Evolutionary conservation across 2,113 vertebrate genomes (phyloP).

Genomic region (Merops nubicus): DNA sequence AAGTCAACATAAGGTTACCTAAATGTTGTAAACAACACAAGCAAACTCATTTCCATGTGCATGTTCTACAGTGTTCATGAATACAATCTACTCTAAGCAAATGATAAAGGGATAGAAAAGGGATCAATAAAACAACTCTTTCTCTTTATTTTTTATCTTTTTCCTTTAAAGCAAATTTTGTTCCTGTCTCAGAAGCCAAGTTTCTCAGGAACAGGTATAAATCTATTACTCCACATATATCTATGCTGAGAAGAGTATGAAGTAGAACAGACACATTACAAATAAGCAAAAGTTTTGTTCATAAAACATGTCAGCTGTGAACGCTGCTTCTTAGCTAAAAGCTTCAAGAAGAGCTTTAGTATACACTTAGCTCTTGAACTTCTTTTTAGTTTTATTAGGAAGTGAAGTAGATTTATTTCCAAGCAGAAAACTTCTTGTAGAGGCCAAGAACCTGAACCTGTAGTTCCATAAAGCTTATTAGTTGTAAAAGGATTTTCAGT

Average conservation of each 20-base stretch:
- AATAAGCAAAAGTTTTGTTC: neutral
- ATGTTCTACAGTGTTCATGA: neutral
- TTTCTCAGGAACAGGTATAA: slow-evolving; percentile 2
- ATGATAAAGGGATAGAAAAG: neutral
- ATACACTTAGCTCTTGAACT: neutral
- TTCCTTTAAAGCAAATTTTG: neutral
- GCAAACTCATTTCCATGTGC: neutral
- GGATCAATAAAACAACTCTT: neutral
- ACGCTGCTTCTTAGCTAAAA: neutral
- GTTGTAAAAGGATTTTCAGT: neutral
- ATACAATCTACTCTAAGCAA: neutral
- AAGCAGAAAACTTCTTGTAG: neutral
- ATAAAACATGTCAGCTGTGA: neutral
- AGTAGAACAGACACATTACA: slow-evolving; percentile 1
- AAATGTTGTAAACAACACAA: neutral
- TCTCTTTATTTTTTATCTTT: neutral
- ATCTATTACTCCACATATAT: neutral
- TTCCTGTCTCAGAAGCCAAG: neutral
- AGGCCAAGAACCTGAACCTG: neutral
- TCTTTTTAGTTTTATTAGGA: neutral
- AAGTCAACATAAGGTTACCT: neutral
- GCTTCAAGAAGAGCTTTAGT: neutral
- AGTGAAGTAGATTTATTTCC: neutral
- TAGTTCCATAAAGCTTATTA: neutral
- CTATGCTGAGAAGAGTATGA: neutral